phyloP scores from a whole-genome alignment of 1,140 invertebrate species.

The Drosophila kepulauana region DNA sequence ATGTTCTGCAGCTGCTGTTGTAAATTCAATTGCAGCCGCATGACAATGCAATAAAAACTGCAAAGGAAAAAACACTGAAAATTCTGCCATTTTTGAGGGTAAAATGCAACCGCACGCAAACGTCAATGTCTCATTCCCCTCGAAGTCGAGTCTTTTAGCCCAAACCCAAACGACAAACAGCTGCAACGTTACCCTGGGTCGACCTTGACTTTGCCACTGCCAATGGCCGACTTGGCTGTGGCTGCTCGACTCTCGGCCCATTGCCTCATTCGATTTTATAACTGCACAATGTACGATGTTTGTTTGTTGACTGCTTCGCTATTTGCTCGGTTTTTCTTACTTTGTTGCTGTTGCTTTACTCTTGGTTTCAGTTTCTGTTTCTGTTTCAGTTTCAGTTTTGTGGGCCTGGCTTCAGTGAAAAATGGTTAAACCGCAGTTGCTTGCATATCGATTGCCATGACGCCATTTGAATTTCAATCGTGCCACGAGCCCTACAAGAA shows the following conservation, averaged over 20 bases:
- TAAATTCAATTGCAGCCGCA: conserved; percentile 75
- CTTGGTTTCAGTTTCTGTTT: conserved; percentile 13
- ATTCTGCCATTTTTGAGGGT: conserved; percentile 39
- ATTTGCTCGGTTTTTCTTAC: conserved; percentile 1
- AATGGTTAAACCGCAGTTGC: conserved; percentile 27
- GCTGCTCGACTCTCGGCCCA: conserved; percentile 14
- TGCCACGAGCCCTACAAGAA: conserved; percentile 26
- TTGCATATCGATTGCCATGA: conserved; percentile 51
- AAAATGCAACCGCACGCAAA: conserved; percentile 69
- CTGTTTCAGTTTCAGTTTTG: conserved; percentile 19
- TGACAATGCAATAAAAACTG: conserved; percentile 77
- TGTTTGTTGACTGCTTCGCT: conserved; percentile 24
- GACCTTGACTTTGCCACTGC: conserved; percentile 72
- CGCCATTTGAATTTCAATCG: conserved; percentile 49
- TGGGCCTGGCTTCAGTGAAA: conserved; percentile 28
- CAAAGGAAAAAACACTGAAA: neutral
- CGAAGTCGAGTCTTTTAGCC: neutral
- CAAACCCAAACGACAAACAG: conserved; percentile 34
- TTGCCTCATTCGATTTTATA: conserved; percentile 45
- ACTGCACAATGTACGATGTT: conserved; percentile 30
- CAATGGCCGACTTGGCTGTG: conserved; percentile 38
- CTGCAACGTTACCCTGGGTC: conserved; percentile 52
- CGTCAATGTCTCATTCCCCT: conserved; percentile 8
- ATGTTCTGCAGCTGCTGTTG: conserved; percentile 66
- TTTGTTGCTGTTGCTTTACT: neutral